Conservation (phyloP, 1,140 invertebrate genomes). For the Zaprionus ornatus region DNA sequence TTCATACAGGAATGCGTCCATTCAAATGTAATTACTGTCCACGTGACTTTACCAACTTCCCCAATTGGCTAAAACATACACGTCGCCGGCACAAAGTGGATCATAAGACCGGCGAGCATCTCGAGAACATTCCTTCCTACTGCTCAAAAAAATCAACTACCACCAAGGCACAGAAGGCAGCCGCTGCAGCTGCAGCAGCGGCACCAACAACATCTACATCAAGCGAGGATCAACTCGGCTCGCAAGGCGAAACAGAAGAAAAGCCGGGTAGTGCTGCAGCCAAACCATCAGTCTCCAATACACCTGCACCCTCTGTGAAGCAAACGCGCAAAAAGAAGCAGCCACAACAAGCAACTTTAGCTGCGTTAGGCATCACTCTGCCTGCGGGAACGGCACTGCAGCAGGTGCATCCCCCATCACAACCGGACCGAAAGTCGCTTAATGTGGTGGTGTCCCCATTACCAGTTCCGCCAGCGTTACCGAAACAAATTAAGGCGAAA, state of each 20-base stretch:
- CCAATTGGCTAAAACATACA: conserved; percentile 86
- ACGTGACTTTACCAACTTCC: conserved; percentile 85
- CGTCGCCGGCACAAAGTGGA: conserved; percentile 85
- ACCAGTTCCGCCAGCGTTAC: conserved; percentile 33
- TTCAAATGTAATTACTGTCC: conserved; percentile 86
- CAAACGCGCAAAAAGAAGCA: conserved; percentile 72
- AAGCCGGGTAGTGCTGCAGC: conserved; percentile 4
- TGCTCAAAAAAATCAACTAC: conserved; percentile 81
- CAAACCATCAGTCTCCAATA: conserved; percentile 7
- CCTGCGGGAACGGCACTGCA: conserved; percentile 67
- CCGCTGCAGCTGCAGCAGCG: conserved; percentile 58
- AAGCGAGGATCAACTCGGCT: background rate
- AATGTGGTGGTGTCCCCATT: conserved; percentile 22
- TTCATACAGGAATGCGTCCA: conserved; percentile 85
- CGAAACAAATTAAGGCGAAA: conserved; percentile 68
- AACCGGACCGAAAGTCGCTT: conserved; percentile 29
- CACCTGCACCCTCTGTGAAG: conserved; percentile 48
- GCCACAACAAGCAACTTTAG: conserved; percentile 63
- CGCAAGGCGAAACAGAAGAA: conserved; percentile 26
- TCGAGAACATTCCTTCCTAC: conserved; percentile 83
- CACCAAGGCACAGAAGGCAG: conserved; percentile 66
- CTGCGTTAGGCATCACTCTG: conserved; percentile 66
- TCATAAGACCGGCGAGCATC: conserved; percentile 84
- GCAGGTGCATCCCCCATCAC: conserved; percentile 53
- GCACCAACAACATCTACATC: conserved; percentile 34